These are phyloP conservation scores for Silurus meridionalis DNA, from an alignment of 2,113 vertebrate genomes.

Conservation along the genomic window DNA sequence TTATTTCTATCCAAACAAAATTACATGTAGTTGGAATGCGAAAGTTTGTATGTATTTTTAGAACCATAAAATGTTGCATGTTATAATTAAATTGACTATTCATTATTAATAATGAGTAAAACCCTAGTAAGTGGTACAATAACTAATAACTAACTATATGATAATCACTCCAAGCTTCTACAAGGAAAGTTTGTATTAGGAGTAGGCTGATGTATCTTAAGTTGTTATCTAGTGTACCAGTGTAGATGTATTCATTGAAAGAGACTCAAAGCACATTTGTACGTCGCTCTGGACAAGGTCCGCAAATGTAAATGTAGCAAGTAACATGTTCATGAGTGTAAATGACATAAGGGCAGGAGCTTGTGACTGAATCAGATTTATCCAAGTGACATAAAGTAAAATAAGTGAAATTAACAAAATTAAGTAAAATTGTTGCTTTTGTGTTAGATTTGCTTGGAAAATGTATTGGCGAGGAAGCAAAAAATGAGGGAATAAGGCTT, in stretches of 20 bases:
- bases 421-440: neutral
- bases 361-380: neutral
- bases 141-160: neutral
- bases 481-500: slow-evolving; percentile 87
- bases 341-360: neutral
- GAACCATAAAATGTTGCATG: neutral
- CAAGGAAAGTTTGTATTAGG: no score
- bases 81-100: neutral
- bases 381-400: no score
- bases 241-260: no score
- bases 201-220: no score
- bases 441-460: slow-evolving; percentile 84
- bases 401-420: no score
- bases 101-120: neutral
- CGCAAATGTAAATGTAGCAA: neutral
- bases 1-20: neutral
- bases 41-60: neutral
- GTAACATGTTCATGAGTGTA: neutral
- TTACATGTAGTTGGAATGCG: neutral
- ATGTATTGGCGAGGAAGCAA: slow-evolving; percentile 93
- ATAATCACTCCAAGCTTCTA: no score
- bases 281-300: no score
- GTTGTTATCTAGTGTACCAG: no score
- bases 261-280: no score
- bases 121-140: neutral